Percentiles rank a stretch among this genome's conserved stretches.
Evolutionary conservation across 1,140 invertebrate species (phyloP).

Genomic region (Nylanderia fulva): DNA sequence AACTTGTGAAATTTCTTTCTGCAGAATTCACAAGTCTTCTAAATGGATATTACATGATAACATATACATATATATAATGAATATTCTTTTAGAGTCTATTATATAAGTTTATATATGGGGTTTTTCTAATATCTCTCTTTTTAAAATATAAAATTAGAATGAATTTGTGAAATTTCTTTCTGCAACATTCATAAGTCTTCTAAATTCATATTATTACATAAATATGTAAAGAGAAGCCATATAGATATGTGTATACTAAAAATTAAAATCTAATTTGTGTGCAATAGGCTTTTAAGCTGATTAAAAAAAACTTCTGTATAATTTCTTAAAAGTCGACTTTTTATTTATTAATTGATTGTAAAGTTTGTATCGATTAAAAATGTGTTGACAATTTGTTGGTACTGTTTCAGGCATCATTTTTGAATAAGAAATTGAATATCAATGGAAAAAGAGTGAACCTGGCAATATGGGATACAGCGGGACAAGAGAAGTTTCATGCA

Average conservation of each 20-base stretch:
- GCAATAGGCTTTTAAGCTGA: neutral
- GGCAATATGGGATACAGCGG: conserved; percentile 99
- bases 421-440: conserved; percentile 98
- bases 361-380: neutral
- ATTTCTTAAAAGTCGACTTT: neutral
- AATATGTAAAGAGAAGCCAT: neutral
- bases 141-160: too few species aligned
- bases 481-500: conserved; percentile 98
- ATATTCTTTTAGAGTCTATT: too few species aligned
- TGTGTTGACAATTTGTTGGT: neutral
- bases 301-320: neutral
- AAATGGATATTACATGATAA: too few species aligned
- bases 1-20: too few species aligned
- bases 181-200: too few species aligned
- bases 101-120: too few species aligned
- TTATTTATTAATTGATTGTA: neutral
- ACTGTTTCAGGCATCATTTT: conserved; percentile 94
- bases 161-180: too few species aligned
- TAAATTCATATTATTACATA: too few species aligned
- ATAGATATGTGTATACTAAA: neutral
- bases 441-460: conserved; percentile 95
- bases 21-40: too few species aligned
- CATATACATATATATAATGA: too few species aligned
- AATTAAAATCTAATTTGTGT: neutral
- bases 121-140: too few species aligned